Evolutionary conservation across 2,797 vertebrate species (phyloP).

Genomic region (Lophotriccus pileatus): DNA sequence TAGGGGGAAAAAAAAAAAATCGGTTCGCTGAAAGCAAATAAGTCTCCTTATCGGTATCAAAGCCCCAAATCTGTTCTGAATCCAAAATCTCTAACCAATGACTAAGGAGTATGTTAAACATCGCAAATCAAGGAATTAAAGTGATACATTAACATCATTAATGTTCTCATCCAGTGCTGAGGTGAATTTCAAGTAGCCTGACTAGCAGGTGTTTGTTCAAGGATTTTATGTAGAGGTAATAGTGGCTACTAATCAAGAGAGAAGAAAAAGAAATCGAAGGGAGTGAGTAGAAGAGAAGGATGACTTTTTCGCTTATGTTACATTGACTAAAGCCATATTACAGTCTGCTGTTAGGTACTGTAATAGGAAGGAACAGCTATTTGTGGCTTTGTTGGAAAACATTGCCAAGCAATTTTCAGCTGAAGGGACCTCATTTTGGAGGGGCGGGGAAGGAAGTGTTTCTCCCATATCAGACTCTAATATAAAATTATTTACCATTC

Average conservation of each 20-base stretch:
- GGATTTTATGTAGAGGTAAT: accelerated
- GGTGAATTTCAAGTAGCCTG: neutral
- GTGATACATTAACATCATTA: neutral
- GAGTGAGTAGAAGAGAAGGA: neutral
- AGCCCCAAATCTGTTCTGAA: neutral
- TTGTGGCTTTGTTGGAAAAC: neutral
- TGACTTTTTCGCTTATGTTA: neutral
- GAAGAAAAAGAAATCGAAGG: accelerated
- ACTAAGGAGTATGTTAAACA: neutral
- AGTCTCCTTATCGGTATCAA: neutral
- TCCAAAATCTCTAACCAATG: neutral
- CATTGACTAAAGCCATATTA: neutral
- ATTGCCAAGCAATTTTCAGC: neutral
- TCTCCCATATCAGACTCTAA: neutral
- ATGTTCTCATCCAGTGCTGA: neutral
- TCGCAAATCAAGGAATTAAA: neutral
- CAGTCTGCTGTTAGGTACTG: neutral
- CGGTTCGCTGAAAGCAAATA: neutral
- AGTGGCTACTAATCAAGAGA: neutral
- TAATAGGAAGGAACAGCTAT: neutral
- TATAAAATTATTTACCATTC: neutral
- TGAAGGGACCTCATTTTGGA: neutral
- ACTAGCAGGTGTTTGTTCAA: neutral
- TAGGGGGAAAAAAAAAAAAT: neutral
- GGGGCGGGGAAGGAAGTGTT: neutral